Percentiles rank a stretch among this genome's conserved stretches.
phyloP scores from a whole-genome alignment of 2,797 vertebrate species.

The Tragopan temminckii region DNA sequence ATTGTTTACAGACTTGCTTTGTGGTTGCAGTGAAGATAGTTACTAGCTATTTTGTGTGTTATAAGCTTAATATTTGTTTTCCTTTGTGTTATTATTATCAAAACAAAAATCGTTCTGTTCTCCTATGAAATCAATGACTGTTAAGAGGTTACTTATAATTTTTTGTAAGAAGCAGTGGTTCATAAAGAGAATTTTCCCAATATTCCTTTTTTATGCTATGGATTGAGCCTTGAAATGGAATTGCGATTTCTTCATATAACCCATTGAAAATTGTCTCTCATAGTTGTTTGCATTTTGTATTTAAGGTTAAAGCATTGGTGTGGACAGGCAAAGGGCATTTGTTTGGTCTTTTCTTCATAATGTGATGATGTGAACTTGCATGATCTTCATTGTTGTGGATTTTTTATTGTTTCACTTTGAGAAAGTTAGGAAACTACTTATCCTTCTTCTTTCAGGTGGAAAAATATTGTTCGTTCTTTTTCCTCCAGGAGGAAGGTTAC shows the following conservation, averaged over 20 bases:
- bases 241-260: not conserved
- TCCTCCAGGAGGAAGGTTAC: not conserved
- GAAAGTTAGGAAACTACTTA: not conserved
- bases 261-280: not conserved
- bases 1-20: not conserved
- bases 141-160: not conserved
- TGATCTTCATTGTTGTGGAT: not conserved
- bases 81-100: not conserved
- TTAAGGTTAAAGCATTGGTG: not conserved
- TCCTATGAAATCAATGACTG: not conserved
- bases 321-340: not conserved
- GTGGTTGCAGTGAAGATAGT: not conserved
- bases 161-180: not conserved
- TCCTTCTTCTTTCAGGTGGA: not conserved
- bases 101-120: not conserved
- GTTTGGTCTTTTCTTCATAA: not conserved
- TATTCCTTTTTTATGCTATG: not conserved
- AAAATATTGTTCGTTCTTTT: not conserved
- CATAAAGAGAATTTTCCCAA: not conserved
- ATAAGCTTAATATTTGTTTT: not conserved
- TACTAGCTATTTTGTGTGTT: not conserved
- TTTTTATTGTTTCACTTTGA: slow-evolving; percentile 4
- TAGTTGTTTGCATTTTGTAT: not conserved
- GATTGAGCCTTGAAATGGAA: not conserved
- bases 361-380: not conserved